These are phyloP conservation scores for Augochlorella aurata DNA, from an alignment of 2,888 invertebrate genomes.

Conservation along the genomic window DNA sequence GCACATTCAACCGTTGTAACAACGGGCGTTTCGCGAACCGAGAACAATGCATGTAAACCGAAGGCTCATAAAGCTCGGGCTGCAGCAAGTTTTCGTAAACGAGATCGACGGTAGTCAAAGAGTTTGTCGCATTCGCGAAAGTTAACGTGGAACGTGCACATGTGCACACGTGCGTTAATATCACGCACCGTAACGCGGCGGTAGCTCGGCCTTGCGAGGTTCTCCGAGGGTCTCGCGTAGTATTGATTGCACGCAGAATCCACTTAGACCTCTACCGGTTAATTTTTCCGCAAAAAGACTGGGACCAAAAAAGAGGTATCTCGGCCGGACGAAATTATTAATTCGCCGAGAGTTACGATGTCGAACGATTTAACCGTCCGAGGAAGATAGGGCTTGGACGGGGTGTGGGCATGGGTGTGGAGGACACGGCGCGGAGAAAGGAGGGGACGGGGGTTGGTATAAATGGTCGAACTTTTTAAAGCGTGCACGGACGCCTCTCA, in stretches of 20 bases:
- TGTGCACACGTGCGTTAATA: background rate
- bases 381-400: background rate
- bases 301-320: constrained; percentile 14
- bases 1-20: background rate
- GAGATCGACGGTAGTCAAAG: constrained; percentile 11
- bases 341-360: constrained; percentile 45
- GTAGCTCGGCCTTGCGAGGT: too few relatives aligned
- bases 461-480: constrained; percentile 50
- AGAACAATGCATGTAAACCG: background rate
- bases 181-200: background rate
- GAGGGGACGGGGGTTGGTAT: constrained; percentile 26
- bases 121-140: constrained; percentile 5
- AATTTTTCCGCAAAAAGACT: constrained; percentile 37
- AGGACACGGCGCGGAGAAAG: background rate
- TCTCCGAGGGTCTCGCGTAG: constrained; percentile 9
- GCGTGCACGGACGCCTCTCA: constrained; percentile 14
- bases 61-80: background rate
- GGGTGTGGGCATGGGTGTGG: background rate
- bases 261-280: constrained; percentile 23
- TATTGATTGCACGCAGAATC: constrained; percentile 46
- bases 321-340: constrained; percentile 41
- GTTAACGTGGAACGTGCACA: background rate
- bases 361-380: constrained; percentile 36
- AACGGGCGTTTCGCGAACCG: background rate
- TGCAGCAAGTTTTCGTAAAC: background rate